Percentiles rank a stretch among this genome's conserved stretches.
Conservation (phyloP, 1,140 invertebrate species). For the Protaetia brevitarsis region DNA sequence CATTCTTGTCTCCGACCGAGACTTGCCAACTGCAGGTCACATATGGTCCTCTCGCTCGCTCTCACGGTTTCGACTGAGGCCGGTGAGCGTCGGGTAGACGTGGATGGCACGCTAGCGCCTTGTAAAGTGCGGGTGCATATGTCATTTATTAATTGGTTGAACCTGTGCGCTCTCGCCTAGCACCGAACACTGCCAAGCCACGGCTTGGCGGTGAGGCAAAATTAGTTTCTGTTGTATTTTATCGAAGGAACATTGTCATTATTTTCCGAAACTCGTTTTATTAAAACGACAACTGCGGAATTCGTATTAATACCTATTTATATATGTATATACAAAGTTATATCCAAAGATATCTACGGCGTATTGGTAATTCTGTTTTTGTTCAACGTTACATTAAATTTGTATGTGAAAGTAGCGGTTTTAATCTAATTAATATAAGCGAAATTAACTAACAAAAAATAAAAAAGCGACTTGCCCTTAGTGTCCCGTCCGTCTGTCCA, state of each 20-base stretch:
- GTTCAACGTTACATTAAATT: too few relatives aligned
- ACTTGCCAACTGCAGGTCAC: neutral
- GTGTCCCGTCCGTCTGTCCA: too few relatives aligned
- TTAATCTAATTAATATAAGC: too few relatives aligned
- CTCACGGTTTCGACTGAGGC: neutral
- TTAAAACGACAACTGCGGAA: neutral
- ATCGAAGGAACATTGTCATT: neutral
- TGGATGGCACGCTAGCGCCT: neutral
- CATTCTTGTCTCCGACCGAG: neutral
- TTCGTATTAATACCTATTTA: constrained; percentile 7
- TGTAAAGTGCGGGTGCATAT: constrained; percentile 9
- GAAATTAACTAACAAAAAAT: too few relatives aligned
- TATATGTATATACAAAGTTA: too few relatives aligned
- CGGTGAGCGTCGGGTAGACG: neutral
- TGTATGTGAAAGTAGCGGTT: too few relatives aligned
- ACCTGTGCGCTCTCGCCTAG: neutral
- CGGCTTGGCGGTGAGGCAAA: neutral
- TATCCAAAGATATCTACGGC: too few relatives aligned
- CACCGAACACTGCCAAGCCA: neutral
- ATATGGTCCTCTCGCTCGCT: neutral
- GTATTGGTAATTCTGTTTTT: too few relatives aligned
- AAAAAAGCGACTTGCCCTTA: too few relatives aligned
- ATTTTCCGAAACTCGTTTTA: neutral
- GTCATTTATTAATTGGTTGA: constrained; percentile 15
- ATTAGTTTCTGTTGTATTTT: constrained; percentile 11